A percentile compares a stretch with the other conserved stretches of the same genome.
phyloP scores from a whole-genome alignment of 1,140 invertebrate genomes.

The Euura saliciscinereae region DNA sequence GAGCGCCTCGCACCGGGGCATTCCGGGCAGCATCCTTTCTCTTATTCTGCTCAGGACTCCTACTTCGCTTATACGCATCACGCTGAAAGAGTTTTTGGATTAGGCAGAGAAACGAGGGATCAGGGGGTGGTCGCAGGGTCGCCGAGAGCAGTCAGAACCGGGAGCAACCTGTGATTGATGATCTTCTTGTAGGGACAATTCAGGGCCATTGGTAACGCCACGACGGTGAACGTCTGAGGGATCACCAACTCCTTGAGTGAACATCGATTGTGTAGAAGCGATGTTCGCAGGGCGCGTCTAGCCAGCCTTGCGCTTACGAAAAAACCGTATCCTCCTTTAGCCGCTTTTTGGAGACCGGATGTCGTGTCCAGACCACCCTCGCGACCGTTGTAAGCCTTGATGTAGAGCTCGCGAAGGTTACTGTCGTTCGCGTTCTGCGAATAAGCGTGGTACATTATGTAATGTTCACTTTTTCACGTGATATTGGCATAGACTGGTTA shows the following conservation, averaged over 20 bases:
- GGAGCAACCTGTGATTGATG: constrained; percentile 51
- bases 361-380: constrained; percentile 47
- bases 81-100: constrained; percentile 31
- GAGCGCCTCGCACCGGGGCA: constrained; percentile 45
- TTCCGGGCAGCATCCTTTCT: constrained; percentile 49
- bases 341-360: constrained; percentile 48
- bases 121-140: too few species aligned
- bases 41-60: constrained; percentile 50
- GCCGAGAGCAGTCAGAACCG: too few species aligned
- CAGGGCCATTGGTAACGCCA: constrained; percentile 54
- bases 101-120: too few species aligned
- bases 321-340: constrained; percentile 55
- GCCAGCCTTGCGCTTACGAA: constrained; percentile 56
- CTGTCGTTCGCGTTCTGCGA: constrained; percentile 51
- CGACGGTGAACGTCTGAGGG: constrained; percentile 44
- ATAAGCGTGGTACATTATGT: constrained; percentile 10
- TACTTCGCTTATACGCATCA: constrained; percentile 52
- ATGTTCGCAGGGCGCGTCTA: constrained; percentile 46
- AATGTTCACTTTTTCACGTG: too few species aligned
- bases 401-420: constrained; percentile 52
- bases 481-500: too few species aligned
- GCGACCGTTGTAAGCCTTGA: constrained; percentile 52
- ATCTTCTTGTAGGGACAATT: constrained; percentile 55
- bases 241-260: constrained; percentile 49
- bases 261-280: constrained; percentile 52